Conservation (phyloP, 2,797 vertebrate species). For the Alauda arvensis region DNA sequence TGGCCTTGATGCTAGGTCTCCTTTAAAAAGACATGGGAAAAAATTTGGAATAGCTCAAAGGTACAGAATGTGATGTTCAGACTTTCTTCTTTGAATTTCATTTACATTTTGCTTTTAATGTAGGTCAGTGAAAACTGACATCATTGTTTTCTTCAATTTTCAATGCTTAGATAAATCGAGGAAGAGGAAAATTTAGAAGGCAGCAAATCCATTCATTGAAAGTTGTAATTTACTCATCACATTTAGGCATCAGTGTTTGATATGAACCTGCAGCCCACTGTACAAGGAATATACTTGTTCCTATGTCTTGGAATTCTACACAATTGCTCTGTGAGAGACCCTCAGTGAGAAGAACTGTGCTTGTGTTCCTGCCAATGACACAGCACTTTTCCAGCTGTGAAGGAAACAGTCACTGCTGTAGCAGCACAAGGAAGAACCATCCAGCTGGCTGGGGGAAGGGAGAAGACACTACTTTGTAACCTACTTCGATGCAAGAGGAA, state of each 20-base stretch:
- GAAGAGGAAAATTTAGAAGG: background rate
- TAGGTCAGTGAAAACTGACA: background rate
- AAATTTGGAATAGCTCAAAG: background rate
- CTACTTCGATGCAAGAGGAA: background rate
- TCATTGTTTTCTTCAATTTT: background rate
- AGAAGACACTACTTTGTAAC: background rate
- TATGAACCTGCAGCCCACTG: background rate
- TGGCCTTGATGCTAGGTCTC: background rate
- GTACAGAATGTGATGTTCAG: background rate
- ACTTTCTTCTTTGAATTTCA: background rate
- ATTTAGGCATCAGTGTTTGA: background rate
- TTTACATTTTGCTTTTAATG: background rate
- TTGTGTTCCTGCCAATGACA: constrained; percentile 24
- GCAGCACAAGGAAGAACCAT: background rate
- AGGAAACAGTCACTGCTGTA: background rate
- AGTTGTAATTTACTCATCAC: background rate
- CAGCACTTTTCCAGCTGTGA: constrained; percentile 43
- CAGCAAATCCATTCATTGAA: background rate
- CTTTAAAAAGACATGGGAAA: background rate
- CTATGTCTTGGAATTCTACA: background rate
- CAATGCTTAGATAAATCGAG: background rate
- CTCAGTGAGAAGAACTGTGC: accelerated
- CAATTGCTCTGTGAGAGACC: background rate
- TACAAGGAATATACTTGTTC: background rate
- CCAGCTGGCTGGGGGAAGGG: constrained; percentile 40